Evolutionary conservation across 2,888 invertebrate species (phyloP).

Genomic region (Xanthia icteritia): DNA sequence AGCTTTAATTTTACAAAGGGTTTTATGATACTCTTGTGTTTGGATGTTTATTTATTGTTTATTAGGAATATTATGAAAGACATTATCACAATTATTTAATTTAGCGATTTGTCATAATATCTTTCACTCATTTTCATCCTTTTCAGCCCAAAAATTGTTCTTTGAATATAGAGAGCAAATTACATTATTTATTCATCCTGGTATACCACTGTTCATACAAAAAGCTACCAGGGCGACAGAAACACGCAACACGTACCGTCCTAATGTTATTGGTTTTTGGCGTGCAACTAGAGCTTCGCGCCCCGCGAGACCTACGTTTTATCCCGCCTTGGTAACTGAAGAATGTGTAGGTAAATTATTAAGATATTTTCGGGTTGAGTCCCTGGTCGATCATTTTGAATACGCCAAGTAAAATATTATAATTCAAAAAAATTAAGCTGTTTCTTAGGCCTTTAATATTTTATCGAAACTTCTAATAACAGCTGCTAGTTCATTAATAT

Average conservation of each 20-base stretch:
- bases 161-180: conserved; percentile 45
- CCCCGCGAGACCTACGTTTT: conserved; percentile 83
- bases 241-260: conserved; percentile 79
- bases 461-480: not conserved
- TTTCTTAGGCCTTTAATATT: not conserved
- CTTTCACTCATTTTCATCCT: not conserved
- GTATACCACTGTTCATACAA: conserved; percentile 54
- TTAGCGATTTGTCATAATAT: not conserved
- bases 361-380: conserved; percentile 68
- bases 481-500: conserved; percentile 28
- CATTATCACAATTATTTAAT: not conserved
- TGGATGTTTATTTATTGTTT: not conserved
- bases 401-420: conserved; percentile 9
- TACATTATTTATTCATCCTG: conserved; percentile 59
- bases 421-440: not conserved
- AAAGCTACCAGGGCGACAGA: conserved; percentile 77
- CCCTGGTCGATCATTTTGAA: conserved; percentile 59
- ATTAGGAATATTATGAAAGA: not conserved
- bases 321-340: conserved; percentile 80
- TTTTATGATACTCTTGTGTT: not conserved
- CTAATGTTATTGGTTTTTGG: conserved; percentile 88
- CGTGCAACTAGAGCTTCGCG: conserved; percentile 73
- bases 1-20: not conserved
- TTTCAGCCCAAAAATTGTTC: not conserved
- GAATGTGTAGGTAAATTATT: conserved; percentile 82